Conservation (phyloP, 2,888 invertebrate genomes). For the Dryocosmus kuriphilus region DNA sequence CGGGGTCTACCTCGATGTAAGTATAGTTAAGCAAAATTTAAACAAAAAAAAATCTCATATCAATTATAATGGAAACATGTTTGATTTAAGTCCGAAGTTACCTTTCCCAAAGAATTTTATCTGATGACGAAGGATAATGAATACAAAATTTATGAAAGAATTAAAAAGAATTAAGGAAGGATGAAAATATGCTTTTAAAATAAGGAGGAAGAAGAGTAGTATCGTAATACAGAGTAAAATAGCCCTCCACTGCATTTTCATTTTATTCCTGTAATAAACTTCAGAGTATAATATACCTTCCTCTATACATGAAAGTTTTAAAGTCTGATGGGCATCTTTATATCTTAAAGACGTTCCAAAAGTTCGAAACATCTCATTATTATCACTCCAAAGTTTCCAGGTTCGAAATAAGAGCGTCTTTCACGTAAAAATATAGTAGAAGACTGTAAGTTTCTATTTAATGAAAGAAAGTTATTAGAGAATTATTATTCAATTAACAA, state of each 20-base stretch:
- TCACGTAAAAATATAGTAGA: conserved; percentile 4
- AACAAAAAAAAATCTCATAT: conserved; percentile 9
- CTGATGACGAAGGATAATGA: background rate
- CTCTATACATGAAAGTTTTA: conserved; percentile 2
- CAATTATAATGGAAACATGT: conserved; percentile 5
- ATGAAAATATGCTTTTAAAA: background rate
- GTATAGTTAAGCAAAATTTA: conserved; percentile 48
- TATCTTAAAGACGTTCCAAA: conserved; percentile 30
- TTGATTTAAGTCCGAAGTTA: conserved; percentile 10
- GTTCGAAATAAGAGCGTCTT: conserved; percentile 9
- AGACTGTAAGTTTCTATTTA: background rate
- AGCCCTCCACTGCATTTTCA: background rate
- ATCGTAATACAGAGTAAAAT: background rate
- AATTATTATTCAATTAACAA: no score
- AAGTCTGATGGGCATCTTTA: conserved; percentile 12
- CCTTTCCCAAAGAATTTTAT: conserved; percentile 5
- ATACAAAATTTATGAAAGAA: conserved; percentile 11
- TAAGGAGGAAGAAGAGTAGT: background rate
- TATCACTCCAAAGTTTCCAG: conserved; percentile 26
- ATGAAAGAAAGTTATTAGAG: no score
- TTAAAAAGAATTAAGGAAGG: background rate
- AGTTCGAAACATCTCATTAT: conserved; percentile 25
- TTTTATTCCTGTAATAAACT: conserved; percentile 4
- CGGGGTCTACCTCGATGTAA: conserved; percentile 68
- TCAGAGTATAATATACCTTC: conserved; percentile 6